phyloP scores from a whole-genome alignment of 2,113 vertebrate genomes.

The Cyanocitta stelleri region DNA sequence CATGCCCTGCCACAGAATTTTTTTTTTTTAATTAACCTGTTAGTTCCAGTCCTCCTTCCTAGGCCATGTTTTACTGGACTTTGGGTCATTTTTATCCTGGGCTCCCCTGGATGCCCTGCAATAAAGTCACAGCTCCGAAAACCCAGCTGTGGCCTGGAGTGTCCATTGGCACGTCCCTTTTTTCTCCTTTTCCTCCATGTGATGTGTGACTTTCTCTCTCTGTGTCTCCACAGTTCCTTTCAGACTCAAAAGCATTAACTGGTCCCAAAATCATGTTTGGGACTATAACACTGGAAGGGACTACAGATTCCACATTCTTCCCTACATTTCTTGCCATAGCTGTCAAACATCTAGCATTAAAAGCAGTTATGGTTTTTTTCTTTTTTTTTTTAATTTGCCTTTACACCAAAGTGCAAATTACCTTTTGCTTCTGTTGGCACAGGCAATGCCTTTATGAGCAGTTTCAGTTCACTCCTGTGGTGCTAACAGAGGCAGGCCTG shows the following conservation, averaged over 20 bases:
- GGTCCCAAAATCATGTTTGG: not conserved
- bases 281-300: not conserved
- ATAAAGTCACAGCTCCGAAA: not conserved
- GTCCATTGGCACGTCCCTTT: not conserved
- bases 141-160: not conserved
- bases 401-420: not conserved
- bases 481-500: not conserved
- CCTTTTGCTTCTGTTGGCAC: not conserved
- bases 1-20: not conserved
- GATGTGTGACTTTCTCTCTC: not conserved
- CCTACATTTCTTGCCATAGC: not conserved
- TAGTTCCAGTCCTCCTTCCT: not conserved
- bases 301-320: not conserved
- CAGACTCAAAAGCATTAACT: not conserved
- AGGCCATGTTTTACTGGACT: not conserved
- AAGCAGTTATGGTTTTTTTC: not conserved
- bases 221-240: not conserved
- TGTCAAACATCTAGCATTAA: not conserved
- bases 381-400: not conserved
- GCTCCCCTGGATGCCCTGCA: not conserved
- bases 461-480: not conserved
- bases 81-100: not conserved
- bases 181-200: not conserved
- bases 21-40: not conserved
- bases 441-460: not conserved